A percentile compares a stretch with the other conserved stretches of the same genome.
Conservation (phyloP, 2,113 vertebrate species). For the Ammodytes marinus region DNA sequence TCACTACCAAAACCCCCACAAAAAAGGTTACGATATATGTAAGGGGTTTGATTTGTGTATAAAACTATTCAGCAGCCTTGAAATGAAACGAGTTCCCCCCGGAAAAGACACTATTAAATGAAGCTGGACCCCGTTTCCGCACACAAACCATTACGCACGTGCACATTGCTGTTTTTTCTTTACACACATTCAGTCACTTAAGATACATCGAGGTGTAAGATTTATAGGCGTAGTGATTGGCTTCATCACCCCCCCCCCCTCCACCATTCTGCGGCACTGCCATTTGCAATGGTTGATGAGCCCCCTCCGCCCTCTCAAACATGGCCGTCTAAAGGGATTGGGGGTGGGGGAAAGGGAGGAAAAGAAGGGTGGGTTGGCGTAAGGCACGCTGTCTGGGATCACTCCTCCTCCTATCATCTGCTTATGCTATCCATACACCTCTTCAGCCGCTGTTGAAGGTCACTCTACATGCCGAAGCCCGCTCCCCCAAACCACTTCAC, state of each 20-base stretch:
- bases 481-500: constrained; percentile 64
- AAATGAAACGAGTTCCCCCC: constrained; percentile 27
- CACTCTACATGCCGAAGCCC: constrained; percentile 61
- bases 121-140: constrained; percentile 45
- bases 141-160: constrained; percentile 44
- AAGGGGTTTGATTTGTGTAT: constrained; percentile 61
- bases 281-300: constrained; percentile 86
- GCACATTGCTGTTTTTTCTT: constrained; percentile 65
- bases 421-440: constrained; percentile 72
- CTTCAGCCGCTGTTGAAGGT: constrained; percentile 76
- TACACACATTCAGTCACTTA: constrained; percentile 66
- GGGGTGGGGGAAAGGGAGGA: constrained; percentile 73
- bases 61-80: constrained; percentile 53
- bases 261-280: constrained; percentile 86
- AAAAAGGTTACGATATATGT: constrained; percentile 43
- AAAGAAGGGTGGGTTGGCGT: constrained; percentile 74
- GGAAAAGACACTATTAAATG: constrained; percentile 51
- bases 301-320: constrained; percentile 84
- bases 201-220: constrained; percentile 76
- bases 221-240: constrained; percentile 85
- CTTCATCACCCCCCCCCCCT: constrained; percentile 78
- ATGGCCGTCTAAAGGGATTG: constrained; percentile 82
- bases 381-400: constrained; percentile 74
- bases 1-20: constrained; percentile 30
- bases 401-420: constrained; percentile 79